Evolutionary conservation across 2,113 vertebrate genomes (phyloP).

Genomic region (Stegastes partitus): DNA sequence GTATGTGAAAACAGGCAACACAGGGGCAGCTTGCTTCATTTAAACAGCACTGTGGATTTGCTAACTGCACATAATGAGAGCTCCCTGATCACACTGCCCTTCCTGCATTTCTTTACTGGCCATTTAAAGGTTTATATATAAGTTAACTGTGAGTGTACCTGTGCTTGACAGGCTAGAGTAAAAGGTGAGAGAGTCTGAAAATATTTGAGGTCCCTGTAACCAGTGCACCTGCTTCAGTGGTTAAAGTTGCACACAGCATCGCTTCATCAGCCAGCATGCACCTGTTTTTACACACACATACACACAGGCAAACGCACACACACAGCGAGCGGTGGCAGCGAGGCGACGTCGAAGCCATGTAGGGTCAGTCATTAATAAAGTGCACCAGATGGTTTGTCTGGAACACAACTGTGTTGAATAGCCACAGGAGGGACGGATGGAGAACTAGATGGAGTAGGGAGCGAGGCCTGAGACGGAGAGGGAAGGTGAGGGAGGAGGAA

Average conservation of each 20-base stretch:
- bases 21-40: neutral
- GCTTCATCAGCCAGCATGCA: constrained; percentile 76
- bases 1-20: neutral
- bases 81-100: neutral
- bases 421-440: constrained; percentile 76
- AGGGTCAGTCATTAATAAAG: constrained; percentile 85
- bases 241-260: constrained; percentile 59
- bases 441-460: constrained; percentile 54
- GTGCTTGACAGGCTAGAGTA: constrained; percentile 6
- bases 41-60: no score
- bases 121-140: neutral
- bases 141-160: constrained; percentile 9
- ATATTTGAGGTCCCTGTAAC: constrained; percentile 27
- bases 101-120: neutral
- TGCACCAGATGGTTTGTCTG: constrained; percentile 84
- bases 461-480: constrained; percentile 25
- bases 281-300: constrained; percentile 64
- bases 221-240: constrained; percentile 64
- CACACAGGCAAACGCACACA: constrained; percentile 29
- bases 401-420: constrained; percentile 79
- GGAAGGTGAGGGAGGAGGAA: neutral
- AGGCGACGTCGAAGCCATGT: constrained; percentile 69
- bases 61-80: no score
- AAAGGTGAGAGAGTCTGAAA: constrained; percentile 32
- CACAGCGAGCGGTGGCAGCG: constrained; percentile 66